Conservation (phyloP, 2,888 invertebrate genomes). For the Dryomyza anilis region DNA sequence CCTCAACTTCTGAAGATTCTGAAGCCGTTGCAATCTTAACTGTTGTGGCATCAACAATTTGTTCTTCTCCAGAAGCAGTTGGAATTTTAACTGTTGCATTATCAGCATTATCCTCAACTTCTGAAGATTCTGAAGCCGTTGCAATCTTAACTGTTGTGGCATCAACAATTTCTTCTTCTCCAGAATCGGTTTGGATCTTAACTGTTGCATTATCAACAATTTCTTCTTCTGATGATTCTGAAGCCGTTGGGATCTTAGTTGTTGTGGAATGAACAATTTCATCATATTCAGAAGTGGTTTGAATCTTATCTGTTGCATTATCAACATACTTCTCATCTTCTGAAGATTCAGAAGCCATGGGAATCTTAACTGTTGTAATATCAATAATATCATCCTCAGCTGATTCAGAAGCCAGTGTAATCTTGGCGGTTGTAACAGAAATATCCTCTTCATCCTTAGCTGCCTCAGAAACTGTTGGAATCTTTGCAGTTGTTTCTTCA, state of each 20-base stretch:
- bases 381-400: background rate
- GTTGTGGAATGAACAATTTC: too few species aligned
- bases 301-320: too few species aligned
- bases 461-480: background rate
- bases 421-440: background rate
- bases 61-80: constrained; percentile 3
- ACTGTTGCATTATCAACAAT: too few species aligned
- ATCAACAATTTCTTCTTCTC: background rate
- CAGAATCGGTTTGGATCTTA: too few species aligned
- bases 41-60: constrained; percentile 7
- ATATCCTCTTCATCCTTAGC: background rate
- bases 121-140: background rate
- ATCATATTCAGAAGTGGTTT: too few species aligned
- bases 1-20: background rate
- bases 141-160: background rate
- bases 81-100: background rate
- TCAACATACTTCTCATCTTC: too few species aligned
- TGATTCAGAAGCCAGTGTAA: background rate
- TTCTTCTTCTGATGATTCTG: background rate
- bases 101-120: background rate
- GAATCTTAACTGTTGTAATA: too few species aligned
- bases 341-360: too few species aligned
- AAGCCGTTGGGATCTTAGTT: background rate
- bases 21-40: constrained; percentile 22
- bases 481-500: constrained; percentile 15